Evolutionary conservation across 1,140 invertebrate genomes (phyloP).

Genomic region (Phymastichus coffea): DNA sequence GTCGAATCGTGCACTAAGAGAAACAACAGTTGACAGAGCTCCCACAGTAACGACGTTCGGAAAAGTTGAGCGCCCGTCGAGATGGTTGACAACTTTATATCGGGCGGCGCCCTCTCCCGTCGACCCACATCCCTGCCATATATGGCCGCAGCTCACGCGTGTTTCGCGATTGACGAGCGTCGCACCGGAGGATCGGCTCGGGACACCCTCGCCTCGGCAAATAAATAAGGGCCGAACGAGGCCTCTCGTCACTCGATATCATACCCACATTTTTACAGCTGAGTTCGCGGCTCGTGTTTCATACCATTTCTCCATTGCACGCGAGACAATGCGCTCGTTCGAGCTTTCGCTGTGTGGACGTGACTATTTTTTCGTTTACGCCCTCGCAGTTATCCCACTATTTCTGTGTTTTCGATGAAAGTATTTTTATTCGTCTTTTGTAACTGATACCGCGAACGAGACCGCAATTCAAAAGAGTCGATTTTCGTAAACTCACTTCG

Average conservation of each 20-base stretch:
- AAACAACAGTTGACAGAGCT: too few relatives aligned
- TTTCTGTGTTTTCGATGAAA: too few relatives aligned
- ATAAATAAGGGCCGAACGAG: too few relatives aligned
- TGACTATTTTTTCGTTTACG: neutral
- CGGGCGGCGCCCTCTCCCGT: constrained; percentile 39
- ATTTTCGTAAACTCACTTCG: too few relatives aligned
- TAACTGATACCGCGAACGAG: too few relatives aligned
- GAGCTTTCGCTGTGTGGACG: neutral
- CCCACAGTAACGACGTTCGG: too few relatives aligned
- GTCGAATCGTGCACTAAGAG: too few relatives aligned
- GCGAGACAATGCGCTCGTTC: neutral
- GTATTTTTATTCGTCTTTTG: too few relatives aligned
- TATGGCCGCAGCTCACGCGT: constrained; percentile 39
- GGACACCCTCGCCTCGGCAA: neutral
- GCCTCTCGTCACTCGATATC: too few relatives aligned
- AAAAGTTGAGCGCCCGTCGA: too few relatives aligned
- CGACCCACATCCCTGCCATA: constrained; percentile 42
- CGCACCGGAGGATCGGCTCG: neutral
- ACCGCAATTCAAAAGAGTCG: too few relatives aligned
- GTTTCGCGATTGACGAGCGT: constrained; percentile 5
- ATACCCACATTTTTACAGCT: too few relatives aligned
- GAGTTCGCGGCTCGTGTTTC: neutral
- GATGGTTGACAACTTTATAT: constrained; percentile 50
- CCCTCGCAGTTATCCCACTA: neutral
- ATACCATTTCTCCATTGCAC: neutral